A percentile compares a stretch with the other conserved stretches of the same genome.
Conservation (phyloP, 2,888 invertebrate genomes). For the Scelioninae gen. 2 region DNA sequence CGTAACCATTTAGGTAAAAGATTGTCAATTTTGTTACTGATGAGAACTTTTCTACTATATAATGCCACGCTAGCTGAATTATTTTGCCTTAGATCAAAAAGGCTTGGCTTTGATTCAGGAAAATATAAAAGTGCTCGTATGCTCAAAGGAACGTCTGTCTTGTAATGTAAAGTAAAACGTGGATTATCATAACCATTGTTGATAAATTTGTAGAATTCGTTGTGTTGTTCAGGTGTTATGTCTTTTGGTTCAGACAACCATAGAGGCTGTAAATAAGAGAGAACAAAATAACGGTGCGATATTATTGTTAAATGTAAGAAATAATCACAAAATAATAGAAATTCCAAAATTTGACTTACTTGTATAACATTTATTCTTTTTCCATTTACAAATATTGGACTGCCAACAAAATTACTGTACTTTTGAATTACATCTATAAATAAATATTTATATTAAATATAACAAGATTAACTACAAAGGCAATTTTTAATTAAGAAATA, state of each 20-base stretch:
- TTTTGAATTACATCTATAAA: conserved; percentile 89
- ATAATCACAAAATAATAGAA: no score
- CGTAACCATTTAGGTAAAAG: conserved; percentile 96
- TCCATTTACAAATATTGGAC: conserved; percentile 93
- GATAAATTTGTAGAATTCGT: conserved; percentile 94
- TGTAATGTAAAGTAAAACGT: conserved; percentile 93
- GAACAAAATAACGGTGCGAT: not conserved
- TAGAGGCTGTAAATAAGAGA: conserved; percentile 80
- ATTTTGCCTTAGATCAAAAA: conserved; percentile 93
- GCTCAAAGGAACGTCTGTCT: conserved; percentile 93
- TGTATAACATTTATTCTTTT: conserved; percentile 91
- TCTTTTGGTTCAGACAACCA: conserved; percentile 96
- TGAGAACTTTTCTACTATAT: conserved; percentile 94
- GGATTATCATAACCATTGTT: conserved; percentile 91
- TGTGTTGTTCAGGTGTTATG: conserved; percentile 89
- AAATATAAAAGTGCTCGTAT: conserved; percentile 94
- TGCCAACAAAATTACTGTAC: conserved; percentile 98
- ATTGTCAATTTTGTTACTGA: conserved; percentile 92
- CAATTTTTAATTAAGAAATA: not conserved
- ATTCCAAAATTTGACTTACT: conserved; percentile 76
- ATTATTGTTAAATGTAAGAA: not conserved
- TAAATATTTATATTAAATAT: conserved; percentile 7
- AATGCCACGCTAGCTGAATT: conserved; percentile 90
- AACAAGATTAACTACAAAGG: no score
- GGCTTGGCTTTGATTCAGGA: conserved; percentile 93